Base-by-base conservation (phyloP, 2,888 invertebrate species). In the Spisula solida region DNA sequence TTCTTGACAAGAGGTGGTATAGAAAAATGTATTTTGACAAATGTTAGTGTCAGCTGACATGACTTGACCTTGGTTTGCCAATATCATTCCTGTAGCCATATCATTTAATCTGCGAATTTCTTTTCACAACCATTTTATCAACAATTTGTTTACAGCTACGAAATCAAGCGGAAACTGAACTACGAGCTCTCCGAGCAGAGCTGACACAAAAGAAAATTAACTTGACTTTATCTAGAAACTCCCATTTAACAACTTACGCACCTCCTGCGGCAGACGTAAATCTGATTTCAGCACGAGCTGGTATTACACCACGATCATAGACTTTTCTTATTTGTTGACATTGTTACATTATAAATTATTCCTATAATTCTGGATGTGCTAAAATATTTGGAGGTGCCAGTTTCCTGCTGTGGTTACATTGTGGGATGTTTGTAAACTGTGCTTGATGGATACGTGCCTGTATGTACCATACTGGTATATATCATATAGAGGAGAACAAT, bases 141-240 rank as follows among this genome's bases (percentile, higher is more conserved):
- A 75, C 29, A 75, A 75, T 75, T 82, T 78, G 66, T 51, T 95
- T 96, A 12, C 96, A 97, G 97, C 95, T 97, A 92, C 96, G 97
- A 90, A 96, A 96, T 93, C 97, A 97, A 94, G 97, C 97, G 10
- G 97, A 97, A 93, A 96, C 96, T 83, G 97, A 97, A 94, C 96
- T 97, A n/a, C 94, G 97, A 88, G 96, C 97, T 55, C 94, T 97
- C 87, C 94, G 97, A 87, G 96, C 97, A 81, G 97, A 97, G 92
- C 95, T 97, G 88, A 96, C 96, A 31, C 97, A 97, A 95, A 97
- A 97, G 95, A 97, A 97, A 94, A 97, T 97, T 82, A 97, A 97
- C 90, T 95, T 97, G 94, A 96, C 97, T 34, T 93, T 97, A 91
- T 96, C 96, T 41, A 93, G 97, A 85, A 96, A 96, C 80, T 97